Base-by-base conservation (phyloP, 2,797 vertebrate species). In the Spatula versicolor region DNA sequence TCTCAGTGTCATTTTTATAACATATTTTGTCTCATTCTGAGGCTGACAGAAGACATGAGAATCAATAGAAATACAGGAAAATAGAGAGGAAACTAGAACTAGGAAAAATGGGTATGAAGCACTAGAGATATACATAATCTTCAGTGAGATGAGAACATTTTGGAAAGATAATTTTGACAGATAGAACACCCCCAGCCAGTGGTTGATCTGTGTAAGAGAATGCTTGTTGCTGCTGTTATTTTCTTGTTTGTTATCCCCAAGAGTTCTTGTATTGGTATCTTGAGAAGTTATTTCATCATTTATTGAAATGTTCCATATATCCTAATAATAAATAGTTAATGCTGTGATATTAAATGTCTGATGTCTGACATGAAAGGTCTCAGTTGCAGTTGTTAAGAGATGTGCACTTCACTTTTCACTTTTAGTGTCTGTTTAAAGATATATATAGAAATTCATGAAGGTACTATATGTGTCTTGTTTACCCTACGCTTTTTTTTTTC, bases 251-350 rank as follows among this genome's bases (percentile, higher is more conserved):
- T 55, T 64, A 31, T 64, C 43, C 20, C 39, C 13, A 37, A n/a
- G 11, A 67, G 10, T 48, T 83, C 48, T 71, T 60, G 25, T 19
- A 48, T 72, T 68, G 30, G 13, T 39, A 67, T 54, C 59, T 68
- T 23, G 25, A 59, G 21, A 91, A 92, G 41, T 74, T 63, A 73
- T 79, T 93, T 84, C 23, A 78, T 84, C 46, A 22, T 76, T 92
- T 85, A 60, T 55, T 85, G 56, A 89, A 55, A 48, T 1, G 6
- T 37, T 77, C 45, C 37, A 21, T 83, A 43, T 78, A 66, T n/a
- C 60, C 33, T 91, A 37, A 80, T 39, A 86, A 83, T 68, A 41
- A 93, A 88, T 68, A 85, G 73, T 83, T 94, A 91, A 91, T 91
- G 64, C 39, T 64, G 22, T 50, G 45, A 75, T 85, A 93, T 83